Percentiles rank a stretch among this genome's conserved stretches.
phyloP scores from a whole-genome alignment of 2,888 invertebrate genomes.

The Apotomis betuletana region DNA sequence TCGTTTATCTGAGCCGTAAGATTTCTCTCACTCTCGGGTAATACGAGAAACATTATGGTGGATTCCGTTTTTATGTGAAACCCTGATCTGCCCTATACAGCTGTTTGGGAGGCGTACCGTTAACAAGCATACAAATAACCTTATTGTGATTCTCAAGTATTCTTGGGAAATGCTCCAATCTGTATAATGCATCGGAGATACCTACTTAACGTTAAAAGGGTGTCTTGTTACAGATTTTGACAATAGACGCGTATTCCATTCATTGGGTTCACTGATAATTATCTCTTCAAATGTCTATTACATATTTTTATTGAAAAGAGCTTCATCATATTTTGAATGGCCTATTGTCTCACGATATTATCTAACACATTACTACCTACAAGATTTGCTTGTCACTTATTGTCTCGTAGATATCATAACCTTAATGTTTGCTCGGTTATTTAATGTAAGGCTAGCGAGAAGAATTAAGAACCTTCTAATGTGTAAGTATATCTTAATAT shows the following conservation, averaged over 20 bases:
- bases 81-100: constrained; percentile 62
- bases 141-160: constrained; percentile 57
- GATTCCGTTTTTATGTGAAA: constrained; percentile 60
- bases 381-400: too few relatives aligned
- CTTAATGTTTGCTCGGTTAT: too few relatives aligned
- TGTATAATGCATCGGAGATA: constrained; percentile 37
- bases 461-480: too few relatives aligned
- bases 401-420: too few relatives aligned
- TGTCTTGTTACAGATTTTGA: constrained; percentile 38
- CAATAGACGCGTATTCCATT: constrained; percentile 29
- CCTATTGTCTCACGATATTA: too few relatives aligned
- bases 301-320: neutral
- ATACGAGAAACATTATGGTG: constrained; percentile 72
- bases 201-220: constrained; percentile 41
- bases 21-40: constrained; percentile 79
- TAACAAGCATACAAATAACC: constrained; percentile 69
- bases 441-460: too few relatives aligned
- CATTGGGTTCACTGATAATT: constrained; percentile 21
- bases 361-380: too few relatives aligned
- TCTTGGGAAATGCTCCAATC: constrained; percentile 46
- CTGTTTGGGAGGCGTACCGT: constrained; percentile 79
- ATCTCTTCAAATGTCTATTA: constrained; percentile 12
- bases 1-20: constrained; percentile 70
- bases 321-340: neutral
- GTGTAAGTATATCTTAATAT: neutral